Evolutionary conservation across 2,888 invertebrate species (phyloP), one percentile per base, ranked within the genome.

Genomic region (Boloria selene): DNA sequence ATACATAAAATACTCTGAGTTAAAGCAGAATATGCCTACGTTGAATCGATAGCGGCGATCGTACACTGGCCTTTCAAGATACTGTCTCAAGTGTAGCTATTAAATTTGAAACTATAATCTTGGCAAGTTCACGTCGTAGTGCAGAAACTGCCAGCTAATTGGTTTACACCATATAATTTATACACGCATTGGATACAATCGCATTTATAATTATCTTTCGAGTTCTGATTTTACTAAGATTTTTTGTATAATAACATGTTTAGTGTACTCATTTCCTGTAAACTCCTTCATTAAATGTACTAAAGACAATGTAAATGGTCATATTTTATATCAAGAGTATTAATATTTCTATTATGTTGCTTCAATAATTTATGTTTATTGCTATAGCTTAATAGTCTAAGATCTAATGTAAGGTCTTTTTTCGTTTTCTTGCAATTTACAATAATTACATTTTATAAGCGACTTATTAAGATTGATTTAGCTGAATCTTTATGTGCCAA

Each of bases 61-160:
- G 56, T 56, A 56, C 22, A 54, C 54, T 62, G 16, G 51, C 60
- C 58, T 63, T 68, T 52, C 50, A 52, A 64, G 59, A 66, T 49
- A 70, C 26, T 52, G 60, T 63, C 64, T 69, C 66, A 47, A 64
- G 60, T 65, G 67, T 47, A 64, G 69, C 71, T 71, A 74, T 72
- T 74, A 74, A 73, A 74, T 71, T 73, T 62, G 69, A 68, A 69
- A 69, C 73, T 71, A 71, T 74, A 74, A 74, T 73, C 74, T 70
- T 64, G 49, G 56, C 68, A 64, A 71, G 69, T 74, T 71, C 69
- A 69, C 69, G 64, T 69, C 68, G 65, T 63, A 67, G 64, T 64
- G 65, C 68, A 71, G 71, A 68, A 73, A 72, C 68, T 68, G 70
- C 62, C 55, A 65, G 64, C 73, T 75, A 74, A 75, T 75, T 74